phyloP scores from a whole-genome alignment of 2,797 vertebrate genomes.

The Fratercula arctica region DNA sequence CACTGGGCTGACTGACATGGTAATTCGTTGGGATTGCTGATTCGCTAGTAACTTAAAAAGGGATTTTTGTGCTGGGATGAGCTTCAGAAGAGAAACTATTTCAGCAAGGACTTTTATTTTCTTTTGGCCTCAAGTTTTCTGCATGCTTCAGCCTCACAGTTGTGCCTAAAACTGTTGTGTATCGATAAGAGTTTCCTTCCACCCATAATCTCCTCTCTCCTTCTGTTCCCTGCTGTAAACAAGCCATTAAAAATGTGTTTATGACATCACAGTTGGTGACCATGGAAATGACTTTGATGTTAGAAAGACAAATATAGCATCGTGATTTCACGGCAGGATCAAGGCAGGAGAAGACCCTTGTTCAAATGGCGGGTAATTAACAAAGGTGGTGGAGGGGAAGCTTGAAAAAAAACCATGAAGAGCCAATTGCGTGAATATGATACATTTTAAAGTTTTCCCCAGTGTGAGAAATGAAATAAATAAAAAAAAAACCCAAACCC shows the following conservation, averaged over 20 bases:
- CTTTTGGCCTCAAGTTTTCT: conserved; percentile 2
- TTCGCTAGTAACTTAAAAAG: background rate
- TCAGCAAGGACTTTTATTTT: background rate
- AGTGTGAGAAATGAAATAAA: background rate
- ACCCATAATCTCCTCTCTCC: conserved; percentile 56
- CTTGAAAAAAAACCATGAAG: background rate
- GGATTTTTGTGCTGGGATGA: background rate
- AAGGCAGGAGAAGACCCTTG: conserved; percentile 55
- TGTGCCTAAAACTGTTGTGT: conserved; percentile 47
- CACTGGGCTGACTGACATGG: background rate
- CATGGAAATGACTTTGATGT: conserved; percentile 70
- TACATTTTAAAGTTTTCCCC: conserved; percentile 17
- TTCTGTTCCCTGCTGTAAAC: conserved; percentile 66
- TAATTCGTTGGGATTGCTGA: background rate
- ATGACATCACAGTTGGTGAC: conserved; percentile 71
- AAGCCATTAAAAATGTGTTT: conserved; percentile 70
- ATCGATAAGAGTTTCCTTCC: conserved; percentile 60
- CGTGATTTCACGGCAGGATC: conserved; percentile 54
- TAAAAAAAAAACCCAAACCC: background rate
- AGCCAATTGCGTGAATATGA: conserved; percentile 1
- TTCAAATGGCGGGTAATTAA: conserved; percentile 48
- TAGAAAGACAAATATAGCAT: conserved; percentile 65
- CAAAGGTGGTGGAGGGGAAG: conserved; percentile 38
- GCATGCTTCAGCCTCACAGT: background rate
- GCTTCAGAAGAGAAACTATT: conserved; percentile 4